phyloP scores from a whole-genome alignment of 1,140 invertebrate species.

The Cotesia vestalis region DNA sequence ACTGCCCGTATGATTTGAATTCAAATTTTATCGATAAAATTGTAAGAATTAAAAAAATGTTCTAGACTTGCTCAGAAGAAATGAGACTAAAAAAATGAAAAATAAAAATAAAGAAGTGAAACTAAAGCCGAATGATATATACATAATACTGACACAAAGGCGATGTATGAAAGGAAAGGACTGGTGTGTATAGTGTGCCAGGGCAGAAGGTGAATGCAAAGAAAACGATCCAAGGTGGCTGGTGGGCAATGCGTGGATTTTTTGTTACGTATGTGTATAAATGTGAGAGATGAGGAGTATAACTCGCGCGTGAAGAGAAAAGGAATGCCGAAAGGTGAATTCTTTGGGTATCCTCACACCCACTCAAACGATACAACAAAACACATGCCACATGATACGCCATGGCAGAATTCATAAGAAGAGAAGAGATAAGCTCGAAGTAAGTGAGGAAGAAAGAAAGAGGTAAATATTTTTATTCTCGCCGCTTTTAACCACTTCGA shows the following conservation, averaged over 20 bases:
- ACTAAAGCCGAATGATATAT: slow-evolving; percentile 28
- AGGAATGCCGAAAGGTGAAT: slow-evolving; percentile 37
- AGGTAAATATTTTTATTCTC: not conserved
- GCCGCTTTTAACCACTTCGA: slow-evolving; percentile 18
- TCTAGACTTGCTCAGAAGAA: not conserved
- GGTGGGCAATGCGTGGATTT: slow-evolving; percentile 3
- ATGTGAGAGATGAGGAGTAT: not conserved
- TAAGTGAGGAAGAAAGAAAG: not conserved
- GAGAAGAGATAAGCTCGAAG: not conserved
- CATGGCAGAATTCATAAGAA: not conserved
- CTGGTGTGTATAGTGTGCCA: slow-evolving; percentile 15
- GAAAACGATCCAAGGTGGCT: slow-evolving; percentile 16
- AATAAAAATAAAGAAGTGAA: slow-evolving; percentile 16
- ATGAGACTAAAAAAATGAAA: not conserved
- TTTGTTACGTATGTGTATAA: slow-evolving; percentile 18
- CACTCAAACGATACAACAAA: slow-evolving; percentile 9
- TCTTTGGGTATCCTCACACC: slow-evolving; percentile 31
- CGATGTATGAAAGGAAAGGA: slow-evolving; percentile 22
- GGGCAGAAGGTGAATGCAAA: slow-evolving; percentile 24
- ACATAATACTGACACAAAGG: slow-evolving; percentile 10
- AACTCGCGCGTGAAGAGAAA: slow-evolving; percentile 23
- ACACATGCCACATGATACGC: not conserved
- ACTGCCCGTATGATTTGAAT: no score
- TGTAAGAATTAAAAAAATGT: not conserved
- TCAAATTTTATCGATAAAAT: no score